Base-by-base conservation (phyloP, 2,888 invertebrate species). In the Sphecodes monilicornis region DNA sequence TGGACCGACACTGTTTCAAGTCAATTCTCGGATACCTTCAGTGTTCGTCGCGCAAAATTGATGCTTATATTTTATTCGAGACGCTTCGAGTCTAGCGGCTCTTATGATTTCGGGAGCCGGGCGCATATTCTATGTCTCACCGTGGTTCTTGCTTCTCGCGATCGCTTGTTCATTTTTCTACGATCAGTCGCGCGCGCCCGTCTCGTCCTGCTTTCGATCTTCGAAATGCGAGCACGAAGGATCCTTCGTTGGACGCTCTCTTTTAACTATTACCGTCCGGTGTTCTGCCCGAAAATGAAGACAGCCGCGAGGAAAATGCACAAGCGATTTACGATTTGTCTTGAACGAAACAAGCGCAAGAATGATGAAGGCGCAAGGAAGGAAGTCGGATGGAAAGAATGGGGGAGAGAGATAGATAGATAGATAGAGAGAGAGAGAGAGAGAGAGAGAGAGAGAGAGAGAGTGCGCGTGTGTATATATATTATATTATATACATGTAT, bases 261-360 rank as follows among this genome's bases (percentile, higher is more conserved):
- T 87, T 29, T 60, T 84, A 84, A 84, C 82, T 82, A 84, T 82
- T 88, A 88, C 90, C 90, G 90, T 90, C 90, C 90, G 90, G 85
- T 74, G 88, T 88, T 83, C 79, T 84, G 75, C 83, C 74, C 77
- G 69, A 74, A 78, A 68, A 60, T 83, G 74, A 66, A 82, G 78
- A 69, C 80, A 72, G 57, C 46, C 70, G 43, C 69, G 78, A 68
- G 54, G 71, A 69, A 77, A 73, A 75, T 74, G 83, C 74, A 64
- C 84, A 76, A 77, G 66, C 70, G 78, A 68, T 78, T 76, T 69
- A 54, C 72, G 36, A 71, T 70, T 75, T 66, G 71, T 54, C 50
- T 50, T 3, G 32, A 41, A 66, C 13, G 66, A 74, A 60, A 60
- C 71, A 68, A 64, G 43, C 46, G 57, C 22, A 26, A 22, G 72